Conservation (phyloP, 2,113 vertebrate species). For the Tachysurus vachellii region DNA sequence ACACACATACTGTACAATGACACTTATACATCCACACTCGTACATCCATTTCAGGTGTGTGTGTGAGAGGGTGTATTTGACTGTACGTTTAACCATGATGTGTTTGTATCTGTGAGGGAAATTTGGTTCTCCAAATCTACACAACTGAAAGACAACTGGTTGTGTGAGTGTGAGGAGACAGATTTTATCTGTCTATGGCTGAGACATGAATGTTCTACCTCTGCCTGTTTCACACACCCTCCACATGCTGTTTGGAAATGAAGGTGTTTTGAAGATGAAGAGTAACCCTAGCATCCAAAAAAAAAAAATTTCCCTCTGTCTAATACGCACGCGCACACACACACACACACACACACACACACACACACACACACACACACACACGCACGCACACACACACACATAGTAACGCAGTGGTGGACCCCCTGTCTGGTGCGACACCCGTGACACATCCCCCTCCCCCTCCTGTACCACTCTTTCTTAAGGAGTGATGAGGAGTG, state of each 20-base stretch:
- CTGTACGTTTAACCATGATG: not conserved
- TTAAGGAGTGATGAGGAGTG: slow-evolving; percentile 78
- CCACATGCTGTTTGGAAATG: slow-evolving; percentile 2
- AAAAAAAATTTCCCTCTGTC: slow-evolving; percentile 46
- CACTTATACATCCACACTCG: too few relatives aligned
- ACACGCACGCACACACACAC: not conserved
- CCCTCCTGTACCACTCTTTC: slow-evolving; percentile 76
- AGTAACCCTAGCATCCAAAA: not conserved
- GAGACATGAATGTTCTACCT: not conserved
- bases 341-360: slow-evolving; percentile 13
- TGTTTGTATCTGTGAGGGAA: not conserved
- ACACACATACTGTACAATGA: too few relatives aligned
- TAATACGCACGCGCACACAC: not conserved
- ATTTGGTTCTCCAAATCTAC: not conserved
- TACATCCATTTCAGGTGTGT: not conserved
- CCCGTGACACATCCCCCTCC: slow-evolving; percentile 69
- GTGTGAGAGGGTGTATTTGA: slow-evolving; percentile 14
- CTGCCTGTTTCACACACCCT: slow-evolving; percentile 26
- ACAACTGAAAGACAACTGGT: too few relatives aligned
- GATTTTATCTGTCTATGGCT: not conserved
- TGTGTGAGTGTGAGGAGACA: not conserved
- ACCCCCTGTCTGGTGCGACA: slow-evolving; percentile 81
- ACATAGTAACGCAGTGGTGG: slow-evolving; percentile 62
- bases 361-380: not conserved
- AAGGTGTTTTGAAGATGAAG: slow-evolving; percentile 24